Evolutionary conservation across 2,888 invertebrate species (phyloP).

Genomic region (Diarsia dahlii): DNA sequence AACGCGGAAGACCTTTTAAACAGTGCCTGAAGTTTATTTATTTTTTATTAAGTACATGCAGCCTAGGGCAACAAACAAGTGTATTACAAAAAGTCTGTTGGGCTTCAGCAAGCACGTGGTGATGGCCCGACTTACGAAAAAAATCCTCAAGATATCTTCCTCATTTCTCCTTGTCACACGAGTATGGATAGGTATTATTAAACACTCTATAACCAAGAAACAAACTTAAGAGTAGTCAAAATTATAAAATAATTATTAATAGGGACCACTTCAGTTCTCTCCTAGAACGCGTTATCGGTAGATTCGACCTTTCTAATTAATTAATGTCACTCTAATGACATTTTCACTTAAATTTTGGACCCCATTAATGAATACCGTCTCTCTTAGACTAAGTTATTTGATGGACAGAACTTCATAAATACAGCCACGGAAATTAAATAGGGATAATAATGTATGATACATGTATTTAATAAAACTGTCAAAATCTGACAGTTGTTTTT

Average conservation of each 20-base stretch:
- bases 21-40: not conserved
- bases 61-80: not conserved
- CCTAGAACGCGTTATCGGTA: not conserved
- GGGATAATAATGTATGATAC: too few relatives aligned
- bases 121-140: too few relatives aligned
- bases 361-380: conserved; percentile 42
- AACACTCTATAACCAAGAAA: not conserved
- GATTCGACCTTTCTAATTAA: conserved; percentile 29
- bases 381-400: not conserved
- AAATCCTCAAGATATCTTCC: not conserved
- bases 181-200: too few relatives aligned
- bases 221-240: not conserved
- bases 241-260: conserved; percentile 24
- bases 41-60: too few relatives aligned
- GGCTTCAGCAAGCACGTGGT: not conserved
- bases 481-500: not conserved
- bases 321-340: conserved; percentile 46
- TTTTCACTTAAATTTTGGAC: conserved; percentile 27
- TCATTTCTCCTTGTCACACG: not conserved
- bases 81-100: not conserved
- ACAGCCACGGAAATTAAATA: not conserved
- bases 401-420: conserved; percentile 14
- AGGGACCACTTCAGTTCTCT: not conserved
- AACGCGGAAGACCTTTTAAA: not conserved
- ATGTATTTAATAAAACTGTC: not conserved